A percentile compares a stretch with the other conserved stretches of the same genome.
Conservation (phyloP, 2,888 invertebrate species). For the Oscheius sp. region DNA sequence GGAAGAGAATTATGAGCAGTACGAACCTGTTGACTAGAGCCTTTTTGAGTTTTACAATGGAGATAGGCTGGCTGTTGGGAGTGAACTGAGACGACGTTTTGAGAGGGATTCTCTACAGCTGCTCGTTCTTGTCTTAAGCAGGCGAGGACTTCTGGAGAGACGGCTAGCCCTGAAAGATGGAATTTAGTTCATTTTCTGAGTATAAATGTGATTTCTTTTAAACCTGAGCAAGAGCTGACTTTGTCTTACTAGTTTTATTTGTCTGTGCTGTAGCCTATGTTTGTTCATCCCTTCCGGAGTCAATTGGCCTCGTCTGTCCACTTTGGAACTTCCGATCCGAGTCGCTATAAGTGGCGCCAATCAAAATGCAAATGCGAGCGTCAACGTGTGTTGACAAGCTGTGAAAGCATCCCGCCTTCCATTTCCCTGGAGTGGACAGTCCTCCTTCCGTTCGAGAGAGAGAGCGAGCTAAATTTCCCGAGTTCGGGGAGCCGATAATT, state of each 20-base stretch:
- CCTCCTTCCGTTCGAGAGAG: too few species aligned
- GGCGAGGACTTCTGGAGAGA: conserved; percentile 45
- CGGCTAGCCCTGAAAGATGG: conserved; percentile 5
- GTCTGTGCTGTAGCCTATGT: not conserved
- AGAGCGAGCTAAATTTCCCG: not conserved
- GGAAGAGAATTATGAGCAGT: conserved; percentile 9
- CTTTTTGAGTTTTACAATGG: conserved; percentile 61
- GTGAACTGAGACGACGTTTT: conserved; percentile 48
- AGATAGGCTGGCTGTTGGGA: conserved; percentile 66
- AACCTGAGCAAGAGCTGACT: not conserved
- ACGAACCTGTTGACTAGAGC: conserved; percentile 43
- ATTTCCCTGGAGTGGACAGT: not conserved
- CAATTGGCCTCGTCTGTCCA: conserved; percentile 7
- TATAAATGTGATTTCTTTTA: not conserved
- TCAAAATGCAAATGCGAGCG: conserved; percentile 25
- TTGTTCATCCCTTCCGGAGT: not conserved
- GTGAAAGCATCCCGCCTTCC: conserved; percentile 15
- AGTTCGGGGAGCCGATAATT: not conserved
- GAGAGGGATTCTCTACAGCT: conserved; percentile 42
- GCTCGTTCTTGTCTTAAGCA: conserved; percentile 55
- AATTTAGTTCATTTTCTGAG: not conserved
- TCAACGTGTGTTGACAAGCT: conserved; percentile 20
- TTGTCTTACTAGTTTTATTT: not conserved
- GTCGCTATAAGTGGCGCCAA: conserved; percentile 1
- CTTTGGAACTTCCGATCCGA: not conserved